phyloP scores from a whole-genome alignment of 2,797 vertebrate genomes.

The Todus mexicanus region DNA sequence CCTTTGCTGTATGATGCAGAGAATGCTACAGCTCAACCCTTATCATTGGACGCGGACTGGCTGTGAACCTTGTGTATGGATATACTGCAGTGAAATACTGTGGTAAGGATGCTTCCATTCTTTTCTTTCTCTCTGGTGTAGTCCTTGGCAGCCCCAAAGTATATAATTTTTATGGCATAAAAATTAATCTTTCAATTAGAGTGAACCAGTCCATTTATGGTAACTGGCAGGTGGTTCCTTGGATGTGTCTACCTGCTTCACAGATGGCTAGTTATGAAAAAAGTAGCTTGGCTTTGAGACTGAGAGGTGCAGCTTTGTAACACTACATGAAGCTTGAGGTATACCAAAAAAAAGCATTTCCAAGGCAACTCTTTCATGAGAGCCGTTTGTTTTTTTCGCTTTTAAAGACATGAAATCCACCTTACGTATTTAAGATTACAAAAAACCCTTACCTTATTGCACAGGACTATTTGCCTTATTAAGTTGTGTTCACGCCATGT shows the following conservation, averaged over 20 bases:
- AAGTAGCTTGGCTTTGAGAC: background rate
- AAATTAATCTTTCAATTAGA: background rate
- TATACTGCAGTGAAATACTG: background rate
- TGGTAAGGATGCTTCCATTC: background rate
- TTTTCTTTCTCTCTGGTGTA: background rate
- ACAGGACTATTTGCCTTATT: background rate
- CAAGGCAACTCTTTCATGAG: background rate
- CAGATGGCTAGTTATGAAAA: background rate
- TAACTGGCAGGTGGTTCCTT: background rate
- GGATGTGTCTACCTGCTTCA: background rate
- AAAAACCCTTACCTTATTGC: background rate
- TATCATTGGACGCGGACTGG: background rate
- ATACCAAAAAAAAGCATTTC: background rate
- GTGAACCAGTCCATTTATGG: background rate
- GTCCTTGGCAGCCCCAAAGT: background rate
- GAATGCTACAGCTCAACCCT: background rate
- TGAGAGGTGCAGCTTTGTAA: background rate
- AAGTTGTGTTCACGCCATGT: background rate
- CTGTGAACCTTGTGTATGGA: background rate
- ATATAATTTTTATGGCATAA: background rate
- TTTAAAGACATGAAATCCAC: background rate
- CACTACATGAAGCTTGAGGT: background rate
- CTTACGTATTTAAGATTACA: background rate
- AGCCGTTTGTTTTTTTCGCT: background rate
- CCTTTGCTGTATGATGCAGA: background rate